A percentile compares a stretch with the other conserved stretches of the same genome.
These are phyloP conservation scores for Agrenia bidenticulata DNA, from an alignment of 2,888 invertebrate species.

Conservation along the genomic window DNA sequence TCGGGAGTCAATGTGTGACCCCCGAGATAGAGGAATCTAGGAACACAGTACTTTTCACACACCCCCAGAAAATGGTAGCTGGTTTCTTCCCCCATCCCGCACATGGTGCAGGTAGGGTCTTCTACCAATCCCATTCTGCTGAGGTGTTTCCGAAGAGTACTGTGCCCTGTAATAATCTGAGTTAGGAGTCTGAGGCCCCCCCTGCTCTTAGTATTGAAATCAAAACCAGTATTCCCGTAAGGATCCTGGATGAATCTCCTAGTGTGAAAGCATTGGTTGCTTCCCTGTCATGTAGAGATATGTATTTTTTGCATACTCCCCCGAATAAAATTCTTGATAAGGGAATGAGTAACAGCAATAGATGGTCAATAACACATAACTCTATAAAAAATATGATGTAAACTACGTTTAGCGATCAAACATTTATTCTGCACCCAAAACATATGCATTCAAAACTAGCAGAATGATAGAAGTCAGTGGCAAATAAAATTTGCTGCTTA, in stretches of 20 bases:
- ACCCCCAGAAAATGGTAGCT: too few relatives aligned
- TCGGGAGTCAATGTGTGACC: too few relatives aligned
- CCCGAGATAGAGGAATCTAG: too few relatives aligned
- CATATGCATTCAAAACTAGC: too few relatives aligned
- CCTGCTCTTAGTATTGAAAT: not conserved
- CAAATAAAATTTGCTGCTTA: too few relatives aligned
- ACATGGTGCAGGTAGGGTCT: not conserved
- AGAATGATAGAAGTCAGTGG: too few relatives aligned
- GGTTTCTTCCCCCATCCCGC: too few relatives aligned
- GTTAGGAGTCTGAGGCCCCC: not conserved
- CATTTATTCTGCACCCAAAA: too few relatives aligned
- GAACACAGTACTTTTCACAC: too few relatives aligned
- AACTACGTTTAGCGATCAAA: too few relatives aligned
- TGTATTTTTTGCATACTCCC: not conserved
- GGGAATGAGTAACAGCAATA: not conserved
- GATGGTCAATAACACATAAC: not conserved
- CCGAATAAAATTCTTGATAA: not conserved
- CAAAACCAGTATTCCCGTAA: not conserved
- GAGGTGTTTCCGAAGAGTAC: not conserved
- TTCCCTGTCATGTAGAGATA: not conserved
- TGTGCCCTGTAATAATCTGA: not conserved
- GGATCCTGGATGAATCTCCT: not conserved
- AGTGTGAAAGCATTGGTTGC: not conserved
- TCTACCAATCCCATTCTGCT: not conserved
- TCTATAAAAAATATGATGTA: too few relatives aligned